phyloP scores from a whole-genome alignment of 37 sponge, comb jelly and placozoan species.

The Halisarca cf. caerulea region DNA sequence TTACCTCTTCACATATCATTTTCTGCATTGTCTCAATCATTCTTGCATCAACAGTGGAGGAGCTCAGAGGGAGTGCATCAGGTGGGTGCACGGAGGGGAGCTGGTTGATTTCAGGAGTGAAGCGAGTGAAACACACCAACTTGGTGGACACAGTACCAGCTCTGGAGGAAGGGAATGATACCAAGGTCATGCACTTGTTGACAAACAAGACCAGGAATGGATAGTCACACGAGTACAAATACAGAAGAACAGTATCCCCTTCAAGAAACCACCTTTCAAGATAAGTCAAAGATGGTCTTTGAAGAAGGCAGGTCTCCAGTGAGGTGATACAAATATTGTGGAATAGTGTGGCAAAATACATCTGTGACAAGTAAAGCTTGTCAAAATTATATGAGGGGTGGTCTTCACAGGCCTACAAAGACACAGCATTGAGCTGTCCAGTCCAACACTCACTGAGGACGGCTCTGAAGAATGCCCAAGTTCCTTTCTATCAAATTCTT shows the following conservation, averaged over 20 bases:
- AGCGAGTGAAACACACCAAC: conserved; percentile 82
- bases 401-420: neutral
- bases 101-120: conserved; percentile 75
- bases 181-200: no score
- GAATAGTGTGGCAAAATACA: no score
- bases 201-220: no score
- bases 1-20: conserved; percentile 3
- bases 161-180: neutral
- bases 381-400: neutral
- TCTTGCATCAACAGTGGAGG: neutral
- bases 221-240: no score
- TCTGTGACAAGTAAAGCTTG: no score
- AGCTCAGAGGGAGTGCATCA: neutral
- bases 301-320: no score
- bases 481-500: conserved; percentile 53
- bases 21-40: neutral
- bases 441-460: neutral
- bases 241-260: no score
- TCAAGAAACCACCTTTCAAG: no score
- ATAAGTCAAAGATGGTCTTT: no score
- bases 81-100: conserved; percentile 69
- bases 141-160: conserved; percentile 56
- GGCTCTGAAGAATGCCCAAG: neutral
- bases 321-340: no score
- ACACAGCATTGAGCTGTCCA: neutral